These are phyloP conservation scores for Oncorhynchus mykiss DNA, from an alignment of 2,113 vertebrate genomes.

Conservation along the genomic window DNA sequence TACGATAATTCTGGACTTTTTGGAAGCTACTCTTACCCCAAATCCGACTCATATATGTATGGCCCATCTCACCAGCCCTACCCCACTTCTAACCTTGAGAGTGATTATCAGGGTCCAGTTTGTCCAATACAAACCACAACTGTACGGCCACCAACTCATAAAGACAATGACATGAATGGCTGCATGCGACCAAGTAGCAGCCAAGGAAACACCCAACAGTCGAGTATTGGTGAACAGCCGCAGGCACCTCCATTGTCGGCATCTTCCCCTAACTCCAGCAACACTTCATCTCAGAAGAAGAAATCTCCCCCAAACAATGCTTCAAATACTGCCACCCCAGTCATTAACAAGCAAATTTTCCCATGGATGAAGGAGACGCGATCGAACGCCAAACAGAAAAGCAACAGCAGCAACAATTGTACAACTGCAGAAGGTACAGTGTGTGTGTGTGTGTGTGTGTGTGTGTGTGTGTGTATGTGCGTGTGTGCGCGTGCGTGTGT, in stretches of 20 bases:
- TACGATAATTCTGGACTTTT: slow-evolving; percentile 97
- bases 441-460: neutral
- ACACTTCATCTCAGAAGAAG: slow-evolving; percentile 87
- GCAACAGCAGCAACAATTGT: slow-evolving; percentile 74
- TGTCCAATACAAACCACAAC: slow-evolving; percentile 90
- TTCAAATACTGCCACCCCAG: slow-evolving; percentile 76
- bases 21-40: slow-evolving; percentile 91
- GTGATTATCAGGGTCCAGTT: slow-evolving; percentile 88
- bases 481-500: slow-evolving; percentile 7
- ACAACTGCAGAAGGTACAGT: slow-evolving; percentile 82
- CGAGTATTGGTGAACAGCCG: slow-evolving; percentile 82
- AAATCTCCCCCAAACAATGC: slow-evolving; percentile 82
- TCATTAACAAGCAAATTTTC: slow-evolving; percentile 96
- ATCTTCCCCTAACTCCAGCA: slow-evolving; percentile 85
- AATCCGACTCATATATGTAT: slow-evolving; percentile 90
- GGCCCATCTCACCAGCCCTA: slow-evolving; percentile 87
- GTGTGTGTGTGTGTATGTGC: neutral
- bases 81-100: slow-evolving; percentile 81
- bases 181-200: slow-evolving; percentile 87
- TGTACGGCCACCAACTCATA: slow-evolving; percentile 82
- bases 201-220: slow-evolving; percentile 79
- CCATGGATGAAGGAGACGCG: slow-evolving; percentile 99
- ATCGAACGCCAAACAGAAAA: slow-evolving; percentile 95
- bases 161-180: slow-evolving; percentile 87
- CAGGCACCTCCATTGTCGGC: slow-evolving; percentile 85